These are phyloP conservation scores for Capitella teleta DNA, from an alignment of 1,140 invertebrate species.

Conservation along the genomic window DNA sequence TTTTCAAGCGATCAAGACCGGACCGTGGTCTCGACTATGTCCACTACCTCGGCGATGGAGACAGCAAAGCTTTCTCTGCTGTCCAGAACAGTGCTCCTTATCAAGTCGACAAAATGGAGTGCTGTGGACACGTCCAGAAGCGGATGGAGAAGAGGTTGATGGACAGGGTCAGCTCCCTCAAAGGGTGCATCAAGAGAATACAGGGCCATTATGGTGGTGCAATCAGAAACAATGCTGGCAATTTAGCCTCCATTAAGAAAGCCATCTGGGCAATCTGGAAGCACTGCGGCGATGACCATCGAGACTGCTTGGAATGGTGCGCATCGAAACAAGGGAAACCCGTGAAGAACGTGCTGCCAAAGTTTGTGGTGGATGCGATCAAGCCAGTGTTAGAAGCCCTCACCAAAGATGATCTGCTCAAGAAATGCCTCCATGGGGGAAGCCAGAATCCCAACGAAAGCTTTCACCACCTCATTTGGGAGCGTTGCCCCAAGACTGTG, in stretches of 20 bases:
- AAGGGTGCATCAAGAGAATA: too few species aligned
- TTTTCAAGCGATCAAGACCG: slow-evolving; percentile 9
- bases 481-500: not conserved
- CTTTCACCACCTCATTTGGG: slow-evolving; percentile 4
- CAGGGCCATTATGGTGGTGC: too few species aligned
- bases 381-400: slow-evolving; percentile 3
- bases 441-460: slow-evolving; percentile 2
- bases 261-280: not conserved
- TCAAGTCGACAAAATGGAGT: too few species aligned
- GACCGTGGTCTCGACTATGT: not conserved
- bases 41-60: slow-evolving; percentile 7
- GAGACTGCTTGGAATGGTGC: not conserved
- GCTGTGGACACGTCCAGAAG: too few species aligned
- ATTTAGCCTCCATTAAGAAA: too few species aligned
- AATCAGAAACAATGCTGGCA: too few species aligned
- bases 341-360: not conserved
- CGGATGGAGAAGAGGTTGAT: too few species aligned
- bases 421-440: not conserved
- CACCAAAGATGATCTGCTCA: slow-evolving; percentile 1
- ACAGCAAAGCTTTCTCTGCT: too few species aligned
- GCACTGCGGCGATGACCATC: not conserved
- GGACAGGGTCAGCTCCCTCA: too few species aligned
- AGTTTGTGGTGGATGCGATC: slow-evolving; percentile 3
- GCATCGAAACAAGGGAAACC: not conserved
- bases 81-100: too few species aligned